Evolutionary conservation across 2,113 vertebrate genomes (phyloP).

Genomic region (Lynx canadensis): DNA sequence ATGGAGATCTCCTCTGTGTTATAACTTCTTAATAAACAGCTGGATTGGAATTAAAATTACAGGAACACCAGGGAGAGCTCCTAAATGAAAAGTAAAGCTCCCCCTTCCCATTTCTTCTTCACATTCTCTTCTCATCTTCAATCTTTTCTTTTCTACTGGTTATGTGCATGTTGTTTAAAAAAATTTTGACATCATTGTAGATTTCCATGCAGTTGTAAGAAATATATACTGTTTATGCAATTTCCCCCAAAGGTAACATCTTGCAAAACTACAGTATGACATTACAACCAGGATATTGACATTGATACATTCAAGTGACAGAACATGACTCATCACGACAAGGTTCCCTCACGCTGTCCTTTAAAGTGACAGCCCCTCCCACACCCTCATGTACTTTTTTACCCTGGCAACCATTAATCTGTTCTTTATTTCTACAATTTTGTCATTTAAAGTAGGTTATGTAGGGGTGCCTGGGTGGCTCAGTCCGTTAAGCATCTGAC

Average conservation of each 20-base stretch:
- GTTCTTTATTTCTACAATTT: neutral
- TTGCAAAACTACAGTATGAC: neutral
- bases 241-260: neutral
- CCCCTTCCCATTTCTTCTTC: neutral
- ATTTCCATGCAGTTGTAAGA: constrained; percentile 25
- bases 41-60: constrained; percentile 34
- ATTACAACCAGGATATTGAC: neutral
- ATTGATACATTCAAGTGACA: neutral
- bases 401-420: neutral
- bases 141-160: neutral
- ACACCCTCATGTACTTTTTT: neutral
- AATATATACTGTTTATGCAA: neutral
- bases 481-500: too few relatives aligned
- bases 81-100: constrained; percentile 23
- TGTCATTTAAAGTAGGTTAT: neutral
- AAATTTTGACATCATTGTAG: neutral
- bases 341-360: neutral
- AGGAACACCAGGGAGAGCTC: neutral
- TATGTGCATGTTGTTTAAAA: neutral
- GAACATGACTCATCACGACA: neutral
- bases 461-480: neutral
- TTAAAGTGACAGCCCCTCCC: neutral
- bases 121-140: neutral
- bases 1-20: constrained; percentile 17
- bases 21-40: neutral